Conservation (phyloP, 2,113 vertebrate species). For the Dipodomys ordii region DNA sequence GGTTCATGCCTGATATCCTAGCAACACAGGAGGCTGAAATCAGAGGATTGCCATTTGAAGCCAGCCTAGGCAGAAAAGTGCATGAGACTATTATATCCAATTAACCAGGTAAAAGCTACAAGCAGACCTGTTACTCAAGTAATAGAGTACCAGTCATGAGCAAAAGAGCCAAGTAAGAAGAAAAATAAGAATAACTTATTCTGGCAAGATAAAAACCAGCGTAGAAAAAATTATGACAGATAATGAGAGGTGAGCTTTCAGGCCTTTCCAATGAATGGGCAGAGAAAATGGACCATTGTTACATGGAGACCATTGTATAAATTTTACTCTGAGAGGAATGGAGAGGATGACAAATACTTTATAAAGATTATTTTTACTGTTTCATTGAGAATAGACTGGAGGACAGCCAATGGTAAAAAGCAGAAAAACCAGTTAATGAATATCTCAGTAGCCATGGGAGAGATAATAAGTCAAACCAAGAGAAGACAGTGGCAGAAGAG, state of each 20-base stretch:
- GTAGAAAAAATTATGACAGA: not conserved
- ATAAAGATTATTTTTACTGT: not conserved
- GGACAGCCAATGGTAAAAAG: not conserved
- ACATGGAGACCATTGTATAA: not conserved
- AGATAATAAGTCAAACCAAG: not conserved
- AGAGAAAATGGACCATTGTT: too few species aligned
- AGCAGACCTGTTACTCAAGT: too few species aligned
- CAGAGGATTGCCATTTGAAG: too few species aligned
- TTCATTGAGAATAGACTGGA: not conserved
- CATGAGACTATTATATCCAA: too few species aligned
- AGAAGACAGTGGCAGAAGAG: not conserved
- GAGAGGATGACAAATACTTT: not conserved
- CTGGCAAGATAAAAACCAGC: not conserved
- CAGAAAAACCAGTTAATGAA: not conserved
- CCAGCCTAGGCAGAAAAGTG: too few species aligned
- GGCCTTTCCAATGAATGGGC: too few species aligned
- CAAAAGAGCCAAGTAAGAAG: too few species aligned
- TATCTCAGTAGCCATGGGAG: not conserved
- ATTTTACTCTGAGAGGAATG: not conserved
- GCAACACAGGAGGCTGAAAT: too few species aligned
- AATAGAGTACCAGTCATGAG: too few species aligned
- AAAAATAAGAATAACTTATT: too few species aligned
- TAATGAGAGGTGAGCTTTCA: not conserved
- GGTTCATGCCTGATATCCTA: too few species aligned
- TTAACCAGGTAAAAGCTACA: too few species aligned